Percentiles rank a stretch among this genome's conserved stretches.
phyloP scores from a whole-genome alignment of 2,888 invertebrate genomes.

The Heliconius charithonia region DNA sequence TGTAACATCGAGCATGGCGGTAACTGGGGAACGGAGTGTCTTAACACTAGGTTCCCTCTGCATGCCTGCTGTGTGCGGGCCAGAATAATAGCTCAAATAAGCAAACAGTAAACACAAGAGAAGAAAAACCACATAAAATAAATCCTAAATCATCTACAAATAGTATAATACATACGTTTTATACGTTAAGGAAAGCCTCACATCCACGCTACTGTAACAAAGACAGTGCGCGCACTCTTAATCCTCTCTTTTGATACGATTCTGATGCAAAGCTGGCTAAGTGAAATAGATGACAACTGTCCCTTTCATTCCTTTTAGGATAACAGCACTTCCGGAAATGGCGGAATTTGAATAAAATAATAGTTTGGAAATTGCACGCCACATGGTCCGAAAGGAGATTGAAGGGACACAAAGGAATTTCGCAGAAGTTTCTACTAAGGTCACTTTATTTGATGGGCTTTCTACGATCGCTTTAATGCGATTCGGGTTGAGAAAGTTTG shows the following conservation, averaged over 20 bases:
- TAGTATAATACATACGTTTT: neutral
- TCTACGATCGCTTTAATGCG: slow-evolving; percentile 43
- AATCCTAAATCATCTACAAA: neutral
- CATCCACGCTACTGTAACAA: slow-evolving; percentile 27
- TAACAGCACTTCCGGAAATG: slow-evolving; percentile 53
- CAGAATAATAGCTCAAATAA: too few species aligned
- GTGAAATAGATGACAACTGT: slow-evolving; percentile 44
- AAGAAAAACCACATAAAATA: neutral
- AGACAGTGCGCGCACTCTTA: slow-evolving; percentile 34
- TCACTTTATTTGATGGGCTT: slow-evolving; percentile 60
- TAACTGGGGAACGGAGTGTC: too few species aligned
- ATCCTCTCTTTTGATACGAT: slow-evolving; percentile 44
- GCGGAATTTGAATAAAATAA: slow-evolving; percentile 75
- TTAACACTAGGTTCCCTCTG: too few species aligned
- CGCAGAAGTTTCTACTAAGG: slow-evolving; percentile 54
- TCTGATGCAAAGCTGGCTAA: slow-evolving; percentile 44
- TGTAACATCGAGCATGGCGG: too few species aligned
- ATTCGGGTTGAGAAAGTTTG: slow-evolving; percentile 42
- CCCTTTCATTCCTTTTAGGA: slow-evolving; percentile 53
- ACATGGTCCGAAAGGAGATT: slow-evolving; percentile 56
- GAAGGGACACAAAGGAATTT: slow-evolving; percentile 57
- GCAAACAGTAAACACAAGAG: neutral
- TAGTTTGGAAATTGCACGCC: slow-evolving; percentile 66
- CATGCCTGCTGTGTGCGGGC: too few species aligned
- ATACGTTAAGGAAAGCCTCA: slow-evolving; percentile 16